Base-by-base conservation (phyloP, 2,888 invertebrate species). In the Tigriopus californicus region DNA sequence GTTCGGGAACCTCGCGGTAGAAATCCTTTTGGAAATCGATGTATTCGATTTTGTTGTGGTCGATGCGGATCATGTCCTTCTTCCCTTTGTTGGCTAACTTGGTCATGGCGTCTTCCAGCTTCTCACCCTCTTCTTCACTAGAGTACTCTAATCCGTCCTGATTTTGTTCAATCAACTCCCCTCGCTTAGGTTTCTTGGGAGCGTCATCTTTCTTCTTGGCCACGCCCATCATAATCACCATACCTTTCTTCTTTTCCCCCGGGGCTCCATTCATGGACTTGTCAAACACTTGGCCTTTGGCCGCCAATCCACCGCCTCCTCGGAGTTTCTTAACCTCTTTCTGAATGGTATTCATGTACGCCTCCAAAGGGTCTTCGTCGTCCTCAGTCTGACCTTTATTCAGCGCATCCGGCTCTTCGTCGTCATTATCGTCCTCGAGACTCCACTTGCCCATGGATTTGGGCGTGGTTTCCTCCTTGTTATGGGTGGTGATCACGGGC, bases 111-210 rank as follows among this genome's bases (percentile, higher is more conserved):
- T 69, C 67, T 52, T 91, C 89, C 58, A 94, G 79, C 24, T 51
- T 41, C 68, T 92, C 92, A 69, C 94, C 92, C 4, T 87, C 82
- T 67, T 95, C 94, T 71, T 95, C 95, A 13, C 92, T 92, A 0
- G 94, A 94, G 73, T 97, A 95, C 75, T 80, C 98, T 62, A 97
- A 73, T 0, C 90, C 92, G 70, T 98, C 97, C 72, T 94, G 91
- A 73, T 98, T 95, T 70, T 94, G 95, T 72, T 98, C 95, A 68
- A 99, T 91, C n/a, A 98, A 74, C 73, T 98, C 97, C 58, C 98
- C 98, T 68, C 95, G 94, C 65, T 85, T 81, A 24, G 51, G 25
- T 2, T 55, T 55, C 41, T 40, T 13, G 2, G 42, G 24, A 13
- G 33, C 41, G 20, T 20, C 20, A 3, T 44, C 56, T 63, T 80